Conservation (phyloP, 1,140 invertebrate genomes). For the Hylyphantes graminicola region DNA sequence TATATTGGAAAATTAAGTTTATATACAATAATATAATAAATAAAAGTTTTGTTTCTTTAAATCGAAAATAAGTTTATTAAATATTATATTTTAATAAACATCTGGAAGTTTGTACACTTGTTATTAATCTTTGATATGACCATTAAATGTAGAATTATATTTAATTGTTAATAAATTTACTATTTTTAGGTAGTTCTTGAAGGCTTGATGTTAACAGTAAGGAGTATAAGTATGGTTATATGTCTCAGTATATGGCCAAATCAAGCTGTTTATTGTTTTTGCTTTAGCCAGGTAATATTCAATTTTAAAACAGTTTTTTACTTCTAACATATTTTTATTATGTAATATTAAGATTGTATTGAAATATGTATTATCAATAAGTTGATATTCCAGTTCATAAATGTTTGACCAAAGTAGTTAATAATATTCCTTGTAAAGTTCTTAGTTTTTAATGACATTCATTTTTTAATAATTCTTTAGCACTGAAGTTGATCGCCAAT, state of each 20-base stretch:
- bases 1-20: no score
- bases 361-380: neutral
- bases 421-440: neutral
- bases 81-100: no score
- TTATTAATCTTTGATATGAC: no score
- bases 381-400: neutral
- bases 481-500: no score
- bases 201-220: constrained; percentile 56
- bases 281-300: constrained; percentile 58
- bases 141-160: neutral
- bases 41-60: no score
- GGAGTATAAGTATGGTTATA: constrained; percentile 60
- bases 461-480: no score
- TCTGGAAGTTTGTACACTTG: no score
- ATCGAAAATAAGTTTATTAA: no score
- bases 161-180: neutral
- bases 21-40: no score
- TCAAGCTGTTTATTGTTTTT: constrained; percentile 60
- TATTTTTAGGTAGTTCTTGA: constrained; percentile 73
- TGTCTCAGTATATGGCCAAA: constrained; percentile 57
- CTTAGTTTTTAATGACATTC: no score
- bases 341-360: neutral
- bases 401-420: neutral
- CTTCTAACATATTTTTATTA: neutral
- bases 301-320: constrained; percentile 15